Percentiles rank a stretch among this genome's conserved stretches.
Conservation (phyloP, 1,140 invertebrate species). For the Centruroides sculpturatus region DNA sequence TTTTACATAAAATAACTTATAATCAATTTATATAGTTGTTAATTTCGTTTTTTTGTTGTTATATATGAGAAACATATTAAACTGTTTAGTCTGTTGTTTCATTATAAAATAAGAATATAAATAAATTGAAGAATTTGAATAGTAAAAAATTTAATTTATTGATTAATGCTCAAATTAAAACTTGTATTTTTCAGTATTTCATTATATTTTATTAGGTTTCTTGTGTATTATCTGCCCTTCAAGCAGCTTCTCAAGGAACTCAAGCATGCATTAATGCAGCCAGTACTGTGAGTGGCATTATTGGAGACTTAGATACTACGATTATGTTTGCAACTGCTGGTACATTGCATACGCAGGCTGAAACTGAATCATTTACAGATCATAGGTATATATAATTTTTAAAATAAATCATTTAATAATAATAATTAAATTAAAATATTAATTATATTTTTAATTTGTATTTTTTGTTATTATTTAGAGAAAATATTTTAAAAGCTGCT, state of each 20-base stretch:
- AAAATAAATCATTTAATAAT: neutral
- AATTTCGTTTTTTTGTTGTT: too few species aligned
- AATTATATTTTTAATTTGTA: neutral
- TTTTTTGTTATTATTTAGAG: conserved; percentile 24
- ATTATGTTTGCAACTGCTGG: conserved; percentile 98
- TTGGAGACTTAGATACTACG: conserved; percentile 92
- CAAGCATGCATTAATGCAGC: conserved; percentile 96
- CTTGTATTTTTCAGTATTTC: neutral
- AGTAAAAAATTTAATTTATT: too few species aligned
- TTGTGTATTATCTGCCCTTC: conserved; percentile 67
- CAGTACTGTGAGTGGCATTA: conserved; percentile 93
- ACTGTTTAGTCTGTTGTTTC: too few species aligned
- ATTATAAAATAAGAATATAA: too few species aligned
- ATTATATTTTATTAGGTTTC: conserved; percentile 38
- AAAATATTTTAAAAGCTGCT: conserved; percentile 93
- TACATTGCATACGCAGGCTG: conserved; percentile 83
- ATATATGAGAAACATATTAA: too few species aligned
- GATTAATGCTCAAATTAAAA: too few species aligned
- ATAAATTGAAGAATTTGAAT: too few species aligned
- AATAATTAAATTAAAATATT: neutral
- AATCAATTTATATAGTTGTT: too few species aligned
- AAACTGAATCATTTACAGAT: conserved; percentile 67
- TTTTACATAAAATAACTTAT: too few species aligned
- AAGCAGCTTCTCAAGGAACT: conserved; percentile 83
- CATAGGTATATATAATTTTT: conserved; percentile 31